Conservation (phyloP, 2,797 vertebrate species). For the Poecile montanus region DNA sequence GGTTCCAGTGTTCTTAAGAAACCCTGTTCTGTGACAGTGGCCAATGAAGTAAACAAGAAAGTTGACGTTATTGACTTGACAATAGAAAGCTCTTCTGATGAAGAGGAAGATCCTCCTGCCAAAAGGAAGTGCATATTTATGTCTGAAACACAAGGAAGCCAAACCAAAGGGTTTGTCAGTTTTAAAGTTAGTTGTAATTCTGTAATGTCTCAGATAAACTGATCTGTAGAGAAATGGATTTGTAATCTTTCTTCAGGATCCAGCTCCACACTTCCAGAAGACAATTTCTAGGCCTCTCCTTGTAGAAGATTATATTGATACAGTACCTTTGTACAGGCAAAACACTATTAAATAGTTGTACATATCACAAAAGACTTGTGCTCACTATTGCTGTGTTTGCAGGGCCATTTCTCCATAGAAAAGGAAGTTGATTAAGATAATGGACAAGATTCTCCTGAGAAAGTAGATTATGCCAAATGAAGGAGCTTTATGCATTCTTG, state of each 20-base stretch:
- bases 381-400: background rate
- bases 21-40: slow-evolving; percentile 73
- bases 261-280: background rate
- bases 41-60: background rate
- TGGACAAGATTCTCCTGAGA: background rate
- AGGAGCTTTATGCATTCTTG: background rate
- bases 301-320: background rate
- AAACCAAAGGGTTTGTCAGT: slow-evolving; percentile 85
- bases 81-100: background rate
- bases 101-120: background rate
- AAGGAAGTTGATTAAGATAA: background rate
- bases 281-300: background rate
- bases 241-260: background rate
- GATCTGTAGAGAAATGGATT: background rate
- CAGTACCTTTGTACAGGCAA: background rate
- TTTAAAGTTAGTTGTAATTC: slow-evolving; percentile 48
- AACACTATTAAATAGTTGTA: background rate
- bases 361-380: background rate
- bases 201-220: background rate
- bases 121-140: background rate
- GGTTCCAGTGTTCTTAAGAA: slow-evolving; percentile 71
- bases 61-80: background rate
- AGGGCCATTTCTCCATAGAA: background rate
- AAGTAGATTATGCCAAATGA: background rate
- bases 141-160: background rate